Base-by-base conservation (phyloP, 2,888 invertebrate genomes). In the Drosophila multiciliata region DNA sequence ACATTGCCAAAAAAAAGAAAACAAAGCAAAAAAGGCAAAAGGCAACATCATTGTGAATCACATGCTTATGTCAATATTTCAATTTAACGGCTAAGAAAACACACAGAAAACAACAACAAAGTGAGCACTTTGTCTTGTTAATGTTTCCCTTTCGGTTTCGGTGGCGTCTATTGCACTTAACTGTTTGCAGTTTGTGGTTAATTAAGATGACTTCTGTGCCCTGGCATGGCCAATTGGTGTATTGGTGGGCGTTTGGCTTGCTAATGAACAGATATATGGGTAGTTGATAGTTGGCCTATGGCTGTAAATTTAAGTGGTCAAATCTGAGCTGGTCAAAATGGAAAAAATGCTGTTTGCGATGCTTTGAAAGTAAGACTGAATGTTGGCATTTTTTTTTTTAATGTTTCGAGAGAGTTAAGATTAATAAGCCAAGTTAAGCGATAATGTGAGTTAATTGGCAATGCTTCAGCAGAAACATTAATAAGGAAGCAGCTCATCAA, bases 191-290 rank as follows among this genome's bases (percentile, higher is more conserved):
- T 71, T 84, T 82, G 82, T 58, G 85, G 87, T 85, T 87, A 85
- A 85, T 87, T 81, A 81, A 87, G 81, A 76, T 71, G 75, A 85
- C 89, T 87, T 87, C 88, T 87, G 88, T 80, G 85, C 57, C 64
- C 58, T 54, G 66, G 9, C 63, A 32, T 55, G 42, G 65, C 72
- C 72, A 85, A 78, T 85, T 67, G 80, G 58, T 58, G 53, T 53
- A 64, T 66, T 68, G 70, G 65, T 75, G 63, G 75, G 66, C 60
- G 65, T 66, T 42, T 48, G 53, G 26, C 61, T 32, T 48, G 54
- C 48, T 54, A 33, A 54, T 12, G 23, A 35, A 35, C 9, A 35
- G 33, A 35, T 66, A 36, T 66, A 40, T 55, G 61, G 38, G 4
- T 60, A 61, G 35, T 42, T 52, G 50, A 59, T 57, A 50, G 59